Percentiles rank a stretch among this genome's conserved stretches.
Conservation (phyloP, 2,797 vertebrate species). For the Phaenicophaeus curvirostris region DNA sequence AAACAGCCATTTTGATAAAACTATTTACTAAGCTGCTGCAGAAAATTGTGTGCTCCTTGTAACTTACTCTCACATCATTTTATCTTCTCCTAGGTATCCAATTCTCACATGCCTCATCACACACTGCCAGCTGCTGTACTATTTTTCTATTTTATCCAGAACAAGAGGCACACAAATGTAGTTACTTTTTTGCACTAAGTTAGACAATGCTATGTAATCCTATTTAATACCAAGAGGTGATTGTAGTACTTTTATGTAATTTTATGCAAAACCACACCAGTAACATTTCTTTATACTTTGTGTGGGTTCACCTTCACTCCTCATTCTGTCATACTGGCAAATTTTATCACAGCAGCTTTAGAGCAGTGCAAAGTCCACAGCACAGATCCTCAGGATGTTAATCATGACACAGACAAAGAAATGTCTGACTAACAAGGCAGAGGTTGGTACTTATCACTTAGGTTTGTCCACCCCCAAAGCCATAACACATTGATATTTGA, state of each 20-base stretch:
- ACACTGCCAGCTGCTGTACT: not conserved
- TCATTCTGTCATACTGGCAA: too few species aligned
- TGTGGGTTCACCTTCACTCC: too few species aligned
- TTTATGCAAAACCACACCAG: too few species aligned
- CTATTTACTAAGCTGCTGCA: not conserved
- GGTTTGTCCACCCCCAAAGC: too few species aligned
- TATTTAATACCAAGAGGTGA: not conserved
- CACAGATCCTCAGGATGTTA: too few species aligned
- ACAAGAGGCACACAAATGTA: not conserved
- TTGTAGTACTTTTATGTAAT: not conserved
- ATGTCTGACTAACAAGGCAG: too few species aligned
- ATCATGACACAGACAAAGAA: too few species aligned
- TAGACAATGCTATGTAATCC: not conserved
- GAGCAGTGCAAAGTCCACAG: too few species aligned
- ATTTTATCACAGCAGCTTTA: too few species aligned
- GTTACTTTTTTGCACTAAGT: not conserved
- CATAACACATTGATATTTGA: too few species aligned
- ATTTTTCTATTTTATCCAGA: not conserved
- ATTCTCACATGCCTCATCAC: not conserved
- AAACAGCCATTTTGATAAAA: not conserved
- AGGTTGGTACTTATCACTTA: too few species aligned
- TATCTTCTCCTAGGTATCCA: not conserved
- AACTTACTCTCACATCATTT: not conserved
- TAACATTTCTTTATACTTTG: too few species aligned
- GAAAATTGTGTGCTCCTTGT: not conserved